These are phyloP conservation scores for Acanthochromis polyacanthus DNA, from an alignment of 2,113 vertebrate genomes.

Conservation along the genomic window DNA sequence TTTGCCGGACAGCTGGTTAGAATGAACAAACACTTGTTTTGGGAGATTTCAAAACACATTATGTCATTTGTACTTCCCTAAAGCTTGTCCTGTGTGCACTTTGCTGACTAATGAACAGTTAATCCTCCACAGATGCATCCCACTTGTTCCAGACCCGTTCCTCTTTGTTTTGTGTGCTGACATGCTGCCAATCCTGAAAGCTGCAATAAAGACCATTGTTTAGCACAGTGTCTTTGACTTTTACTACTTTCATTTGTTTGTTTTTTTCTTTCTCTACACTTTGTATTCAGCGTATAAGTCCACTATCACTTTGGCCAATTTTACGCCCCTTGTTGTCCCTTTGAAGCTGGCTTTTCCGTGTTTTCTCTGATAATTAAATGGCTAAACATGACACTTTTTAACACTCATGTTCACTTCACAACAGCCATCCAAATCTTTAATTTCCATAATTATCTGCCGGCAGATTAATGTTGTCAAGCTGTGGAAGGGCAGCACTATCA, in stretches of 20 bases:
- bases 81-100: slow-evolving; percentile 58
- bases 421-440: background rate
- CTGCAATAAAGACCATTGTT: slow-evolving; percentile 24
- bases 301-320: background rate
- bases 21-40: slow-evolving; percentile 71
- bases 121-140: slow-evolving; percentile 66
- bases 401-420: background rate
- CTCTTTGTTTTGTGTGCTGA: slow-evolving; percentile 23
- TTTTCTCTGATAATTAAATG: background rate
- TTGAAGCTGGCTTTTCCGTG: background rate
- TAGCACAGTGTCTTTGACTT: slow-evolving; percentile 13
- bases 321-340: background rate
- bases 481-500: background rate
- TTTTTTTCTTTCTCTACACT: background rate
- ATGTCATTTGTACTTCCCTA: slow-evolving; percentile 60
- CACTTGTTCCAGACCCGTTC: slow-evolving; percentile 31
- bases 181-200: slow-evolving; percentile 26
- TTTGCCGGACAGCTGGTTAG: slow-evolving; percentile 52
- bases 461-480: background rate
- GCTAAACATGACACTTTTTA: background rate
- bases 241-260: background rate
- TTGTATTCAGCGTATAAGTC: background rate
- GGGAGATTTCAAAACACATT: slow-evolving; percentile 61
- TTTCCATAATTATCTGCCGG: background rate
- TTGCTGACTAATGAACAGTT: slow-evolving; percentile 65